These are phyloP conservation scores for Siniperca knerii DNA, from an alignment of 2,113 vertebrate genomes.

Conservation along the genomic window DNA sequence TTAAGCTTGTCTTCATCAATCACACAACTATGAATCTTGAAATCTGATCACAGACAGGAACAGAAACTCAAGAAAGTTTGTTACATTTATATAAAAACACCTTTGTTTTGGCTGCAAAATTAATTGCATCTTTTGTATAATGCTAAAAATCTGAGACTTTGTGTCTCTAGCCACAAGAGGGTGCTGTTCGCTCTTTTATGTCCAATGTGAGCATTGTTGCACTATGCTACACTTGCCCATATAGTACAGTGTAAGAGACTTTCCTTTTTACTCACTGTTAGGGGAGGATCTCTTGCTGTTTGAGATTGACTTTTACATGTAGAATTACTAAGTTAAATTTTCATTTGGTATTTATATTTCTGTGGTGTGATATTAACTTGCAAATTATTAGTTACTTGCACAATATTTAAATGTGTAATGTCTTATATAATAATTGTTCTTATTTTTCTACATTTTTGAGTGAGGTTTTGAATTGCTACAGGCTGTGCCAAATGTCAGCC, in stretches of 20 bases:
- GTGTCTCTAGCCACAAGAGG: slow-evolving; percentile 45
- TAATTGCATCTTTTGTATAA: neutral
- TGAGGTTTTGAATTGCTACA: neutral
- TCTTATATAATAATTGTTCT: neutral
- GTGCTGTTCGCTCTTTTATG: neutral
- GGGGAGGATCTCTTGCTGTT: neutral
- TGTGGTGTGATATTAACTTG: neutral
- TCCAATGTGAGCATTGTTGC: neutral
- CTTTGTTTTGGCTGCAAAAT: neutral
- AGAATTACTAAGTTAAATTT: neutral
- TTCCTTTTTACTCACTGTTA: neutral
- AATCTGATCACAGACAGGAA: neutral
- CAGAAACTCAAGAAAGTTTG: neutral
- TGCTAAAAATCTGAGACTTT: neutral
- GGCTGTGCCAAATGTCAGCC: neutral
- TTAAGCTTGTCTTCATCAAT: neutral
- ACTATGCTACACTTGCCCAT: neutral
- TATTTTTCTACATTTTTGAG: neutral
- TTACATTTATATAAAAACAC: neutral
- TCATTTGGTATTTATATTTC: neutral
- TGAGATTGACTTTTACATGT: neutral
- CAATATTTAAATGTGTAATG: neutral
- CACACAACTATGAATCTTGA: neutral
- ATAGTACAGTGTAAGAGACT: neutral
- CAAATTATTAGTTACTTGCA: neutral